Conservation (phyloP, 2,797 vertebrate species). For the Schizopygopsis pylzovi region DNA sequence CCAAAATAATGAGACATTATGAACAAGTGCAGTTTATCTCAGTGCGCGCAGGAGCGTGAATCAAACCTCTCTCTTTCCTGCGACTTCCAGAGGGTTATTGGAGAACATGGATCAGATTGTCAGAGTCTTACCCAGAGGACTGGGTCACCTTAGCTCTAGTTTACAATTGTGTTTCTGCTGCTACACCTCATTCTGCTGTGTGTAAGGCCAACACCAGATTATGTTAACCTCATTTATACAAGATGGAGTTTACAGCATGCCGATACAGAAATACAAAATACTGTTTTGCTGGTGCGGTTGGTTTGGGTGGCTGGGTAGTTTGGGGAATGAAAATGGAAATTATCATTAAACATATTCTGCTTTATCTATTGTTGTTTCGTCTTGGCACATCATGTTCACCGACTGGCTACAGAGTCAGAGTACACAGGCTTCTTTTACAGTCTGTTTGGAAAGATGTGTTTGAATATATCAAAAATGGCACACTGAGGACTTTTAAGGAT, state of each 20-base stretch:
- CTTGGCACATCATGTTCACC: neutral
- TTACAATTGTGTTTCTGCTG: slow-evolving; percentile 40
- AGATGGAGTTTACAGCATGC: slow-evolving; percentile 27
- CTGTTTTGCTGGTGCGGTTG: neutral
- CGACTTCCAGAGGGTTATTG: slow-evolving; percentile 50
- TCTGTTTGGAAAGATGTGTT: neutral
- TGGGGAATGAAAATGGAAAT: slow-evolving; percentile 26
- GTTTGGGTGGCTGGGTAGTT: slow-evolving; percentile 10
- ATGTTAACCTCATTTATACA: slow-evolving; percentile 33
- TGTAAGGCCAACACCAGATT: slow-evolving; percentile 8
- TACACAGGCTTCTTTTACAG: neutral
- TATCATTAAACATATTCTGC: neutral
- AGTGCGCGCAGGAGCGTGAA: slow-evolving; percentile 35
- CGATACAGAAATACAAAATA: neutral
- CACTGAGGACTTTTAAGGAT: neutral
- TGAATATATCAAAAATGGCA: neutral
- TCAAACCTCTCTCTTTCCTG: slow-evolving; percentile 39
- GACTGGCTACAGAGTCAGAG: neutral
- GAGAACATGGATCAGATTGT: slow-evolving; percentile 61
- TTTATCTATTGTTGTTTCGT: slow-evolving; percentile 13
- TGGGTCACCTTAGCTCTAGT: slow-evolving; percentile 32
- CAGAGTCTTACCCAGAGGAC: slow-evolving; percentile 53
- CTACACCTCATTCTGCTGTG: too few relatives aligned
- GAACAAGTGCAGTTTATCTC: slow-evolving; percentile 37
- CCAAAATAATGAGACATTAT: slow-evolving; percentile 58